Evolutionary conservation across 92 coral and sea anemone genomes (phyloP).

Genomic region (Epizoanthus ramosus): DNA sequence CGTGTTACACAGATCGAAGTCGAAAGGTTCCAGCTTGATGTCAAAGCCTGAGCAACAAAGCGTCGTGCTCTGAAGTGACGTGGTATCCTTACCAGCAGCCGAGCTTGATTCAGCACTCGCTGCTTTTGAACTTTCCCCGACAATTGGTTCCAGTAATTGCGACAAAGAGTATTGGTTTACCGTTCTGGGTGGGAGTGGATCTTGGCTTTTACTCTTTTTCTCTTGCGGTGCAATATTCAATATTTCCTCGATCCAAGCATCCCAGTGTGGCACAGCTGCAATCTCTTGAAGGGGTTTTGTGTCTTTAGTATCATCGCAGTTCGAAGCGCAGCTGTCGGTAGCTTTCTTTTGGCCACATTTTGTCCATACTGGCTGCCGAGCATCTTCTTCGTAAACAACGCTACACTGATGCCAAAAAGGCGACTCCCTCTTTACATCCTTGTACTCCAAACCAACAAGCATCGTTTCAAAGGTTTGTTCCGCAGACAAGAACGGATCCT

Average conservation of each 20-base stretch:
- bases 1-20: not conserved
- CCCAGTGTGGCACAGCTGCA: slow-evolving; percentile 29
- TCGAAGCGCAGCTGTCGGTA: not conserved
- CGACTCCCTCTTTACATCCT: not conserved
- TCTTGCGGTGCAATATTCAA: slow-evolving; percentile 23
- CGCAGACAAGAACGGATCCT: slow-evolving; percentile 27
- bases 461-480: slow-evolving; percentile 30
- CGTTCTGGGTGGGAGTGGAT: slow-evolving; percentile 14
- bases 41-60: slow-evolving; percentile 38
- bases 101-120: too few relatives aligned
- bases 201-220: not conserved
- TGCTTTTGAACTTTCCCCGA: too few relatives aligned
- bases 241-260: slow-evolving; percentile 38
- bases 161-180: slow-evolving; percentile 35
- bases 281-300: not conserved
- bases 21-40: slow-evolving; percentile 18
- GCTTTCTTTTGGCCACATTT: slow-evolving; percentile 16
- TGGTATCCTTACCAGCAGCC: slow-evolving; percentile 9
- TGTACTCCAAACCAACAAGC: slow-evolving; percentile 31
- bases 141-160: slow-evolving; percentile 25
- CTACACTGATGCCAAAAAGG: not conserved
- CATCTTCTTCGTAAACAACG: not conserved
- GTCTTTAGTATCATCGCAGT: not conserved
- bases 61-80: not conserved
- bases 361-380: not conserved